Base-by-base conservation (phyloP, 2,888 invertebrate genomes). In the Sminthurinus aureus region DNA sequence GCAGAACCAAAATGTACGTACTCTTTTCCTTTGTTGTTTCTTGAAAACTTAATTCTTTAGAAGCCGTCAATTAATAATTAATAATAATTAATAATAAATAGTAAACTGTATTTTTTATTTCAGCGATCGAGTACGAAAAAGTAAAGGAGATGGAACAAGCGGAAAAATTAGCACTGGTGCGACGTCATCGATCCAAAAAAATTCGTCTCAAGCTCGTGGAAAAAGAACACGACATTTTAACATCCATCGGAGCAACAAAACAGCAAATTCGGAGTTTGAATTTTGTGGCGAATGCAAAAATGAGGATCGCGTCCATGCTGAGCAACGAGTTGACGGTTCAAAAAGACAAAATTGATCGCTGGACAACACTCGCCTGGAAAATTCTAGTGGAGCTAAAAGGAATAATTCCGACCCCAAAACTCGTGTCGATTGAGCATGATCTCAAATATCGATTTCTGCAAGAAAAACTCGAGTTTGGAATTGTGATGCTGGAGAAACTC, bases 381-480 rank as follows among this genome's bases (percentile, higher is more conserved):
- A 24, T 69, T 12, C 50, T 51, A 12, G 11, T 20, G 50, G 69
- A 50, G 20, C n/a, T 69, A 20, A 67, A 66, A 38, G 50, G 67
- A 9, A 18, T 64, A 0, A 18, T 38, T 11, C 8, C n/a, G 15
- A n/a, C 0, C 11, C 9, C 9, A 1, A 13, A 51, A 71, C 26
- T 79, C 15, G 50, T 2, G 0, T 2, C 50, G 20, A 79, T 79
- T 51, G 38, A 79, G 20, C 12, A 22, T n/a, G 69, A 79, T 50
- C 50, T 79, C 38, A 79, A 79, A 12, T 51, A 38, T 15, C 22
- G 69, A n/a, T 79, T 66, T 51, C 79, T 79, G 13, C 15, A 51
- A 12, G 79, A 79, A 51, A 79, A 79, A 79, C 38, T 69, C 9
- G 79, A 79, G 79, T 79, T 69, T 79, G 69, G 20, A 4, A 50